phyloP scores from a whole-genome alignment of 2,113 vertebrate genomes.

The Psittacus erithacus region DNA sequence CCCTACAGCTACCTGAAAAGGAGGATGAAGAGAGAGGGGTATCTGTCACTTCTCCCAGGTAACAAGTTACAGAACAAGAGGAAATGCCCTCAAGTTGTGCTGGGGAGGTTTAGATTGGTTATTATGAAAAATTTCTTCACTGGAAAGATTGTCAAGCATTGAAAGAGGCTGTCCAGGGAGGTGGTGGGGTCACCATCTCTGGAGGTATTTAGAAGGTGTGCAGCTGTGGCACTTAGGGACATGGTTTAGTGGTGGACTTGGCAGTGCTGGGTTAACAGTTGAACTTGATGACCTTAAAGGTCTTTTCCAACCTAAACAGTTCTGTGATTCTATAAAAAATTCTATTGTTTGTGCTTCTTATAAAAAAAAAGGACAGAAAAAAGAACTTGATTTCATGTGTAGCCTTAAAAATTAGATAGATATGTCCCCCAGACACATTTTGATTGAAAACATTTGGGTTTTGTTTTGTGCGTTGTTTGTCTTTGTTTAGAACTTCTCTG shows the following conservation, averaged over 20 bases:
- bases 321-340: neutral
- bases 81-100: neutral
- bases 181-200: neutral
- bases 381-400: neutral
- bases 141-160: neutral
- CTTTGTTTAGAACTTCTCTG: neutral
- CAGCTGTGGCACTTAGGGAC: neutral
- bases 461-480: neutral
- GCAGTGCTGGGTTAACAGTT: neutral
- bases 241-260: neutral
- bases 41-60: neutral
- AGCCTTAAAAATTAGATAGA: neutral
- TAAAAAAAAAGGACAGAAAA: neutral
- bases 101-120: neutral
- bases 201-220: neutral
- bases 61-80: fast-evolving
- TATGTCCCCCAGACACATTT: neutral
- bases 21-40: fast-evolving
- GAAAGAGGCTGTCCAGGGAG: neutral
- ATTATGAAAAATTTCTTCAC: neutral
- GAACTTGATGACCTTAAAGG: neutral
- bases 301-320: neutral
- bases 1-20: neutral
- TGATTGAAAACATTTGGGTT: neutral
- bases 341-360: neutral